Base-by-base conservation (phyloP, 2,113 vertebrate species). In the Recurvirostra avosetta region DNA sequence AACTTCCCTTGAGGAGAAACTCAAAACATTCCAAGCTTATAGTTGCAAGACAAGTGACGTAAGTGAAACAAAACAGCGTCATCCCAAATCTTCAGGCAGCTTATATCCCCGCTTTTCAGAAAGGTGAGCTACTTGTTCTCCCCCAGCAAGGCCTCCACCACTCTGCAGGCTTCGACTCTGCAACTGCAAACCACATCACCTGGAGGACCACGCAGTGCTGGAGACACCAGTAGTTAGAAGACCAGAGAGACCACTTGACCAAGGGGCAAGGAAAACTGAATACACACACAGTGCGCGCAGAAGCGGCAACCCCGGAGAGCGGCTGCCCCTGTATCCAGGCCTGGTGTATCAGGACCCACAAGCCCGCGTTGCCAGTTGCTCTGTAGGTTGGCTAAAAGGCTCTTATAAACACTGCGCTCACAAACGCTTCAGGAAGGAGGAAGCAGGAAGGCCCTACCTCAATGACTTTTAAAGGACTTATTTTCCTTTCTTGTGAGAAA, bases 231-330 rank as follows among this genome's bases (percentile, higher is more conserved):
- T 26, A 36, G 29, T 7, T 12, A 26, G 18, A 34, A 9, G 29
- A 25, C 15, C n/a, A 19, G 27, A 27, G 14, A 34, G 5, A 47
- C 3, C 20, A 5, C 29, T 0, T 26, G 21, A n/a, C 49, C 22
- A 23, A 58, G 15, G 17, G 26, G 26, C n/a, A 52, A 40, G 15
- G 36, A 77, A 5, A 11, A 41, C 40, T 21, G 40, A 70, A 32
- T 8, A 47, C 17, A 7, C 8, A 40, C 10, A 9, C 1, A 8
- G 7, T 26, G 20, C 0, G 0, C 9, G 26, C 26, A 67, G 43
- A 21, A 68, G 50, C 18, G 41, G 73, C 0, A 1, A 53, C 12
- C 20, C 56, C 13, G 23, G 20, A 62, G 11, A 26, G 26, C 23
- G 8, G n/a, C 19, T 73, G 47, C 12, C 16, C 15, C 47, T 40